These are phyloP conservation scores for Andrena fulva DNA, from an alignment of 2,888 invertebrate genomes.

Conservation along the genomic window DNA sequence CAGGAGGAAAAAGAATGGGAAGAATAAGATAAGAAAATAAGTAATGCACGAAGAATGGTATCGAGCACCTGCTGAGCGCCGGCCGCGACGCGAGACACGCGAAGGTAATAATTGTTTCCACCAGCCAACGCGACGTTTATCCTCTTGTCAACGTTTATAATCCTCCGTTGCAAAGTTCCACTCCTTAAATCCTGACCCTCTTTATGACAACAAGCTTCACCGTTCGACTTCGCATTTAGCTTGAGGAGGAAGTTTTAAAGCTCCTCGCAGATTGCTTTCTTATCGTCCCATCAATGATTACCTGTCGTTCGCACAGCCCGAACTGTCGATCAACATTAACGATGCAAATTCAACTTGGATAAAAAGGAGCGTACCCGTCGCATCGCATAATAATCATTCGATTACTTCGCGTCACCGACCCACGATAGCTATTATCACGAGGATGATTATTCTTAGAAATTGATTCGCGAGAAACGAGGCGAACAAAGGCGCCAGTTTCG, in stretches of 20 bases:
- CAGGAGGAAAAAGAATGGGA: too few relatives aligned
- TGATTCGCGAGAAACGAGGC: background rate
- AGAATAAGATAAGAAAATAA: too few relatives aligned
- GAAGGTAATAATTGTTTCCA: conserved; percentile 16
- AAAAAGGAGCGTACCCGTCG: too few relatives aligned
- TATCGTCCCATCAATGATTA: too few relatives aligned
- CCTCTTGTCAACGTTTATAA: conserved; percentile 10
- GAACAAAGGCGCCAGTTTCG: background rate
- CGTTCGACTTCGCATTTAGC: background rate
- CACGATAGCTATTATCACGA: background rate
- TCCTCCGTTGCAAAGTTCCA: background rate
- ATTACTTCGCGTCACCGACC: too few relatives aligned
- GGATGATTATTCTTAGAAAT: background rate
- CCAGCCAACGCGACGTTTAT: background rate
- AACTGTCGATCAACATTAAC: too few relatives aligned
- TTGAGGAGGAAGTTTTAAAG: background rate
- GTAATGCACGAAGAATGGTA: background rate
- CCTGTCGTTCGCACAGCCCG: too few relatives aligned
- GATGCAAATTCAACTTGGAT: too few relatives aligned
- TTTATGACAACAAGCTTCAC: conserved; percentile 14
- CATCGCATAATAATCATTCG: too few relatives aligned
- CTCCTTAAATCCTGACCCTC: background rate
- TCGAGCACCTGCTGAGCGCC: too few relatives aligned
- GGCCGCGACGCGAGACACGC: background rate
- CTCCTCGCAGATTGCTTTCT: too few relatives aligned